Percentiles rank a stretch among this genome's conserved stretches.
Conservation (phyloP, 2,113 vertebrate genomes). For the Phalacrocorax carbo region DNA sequence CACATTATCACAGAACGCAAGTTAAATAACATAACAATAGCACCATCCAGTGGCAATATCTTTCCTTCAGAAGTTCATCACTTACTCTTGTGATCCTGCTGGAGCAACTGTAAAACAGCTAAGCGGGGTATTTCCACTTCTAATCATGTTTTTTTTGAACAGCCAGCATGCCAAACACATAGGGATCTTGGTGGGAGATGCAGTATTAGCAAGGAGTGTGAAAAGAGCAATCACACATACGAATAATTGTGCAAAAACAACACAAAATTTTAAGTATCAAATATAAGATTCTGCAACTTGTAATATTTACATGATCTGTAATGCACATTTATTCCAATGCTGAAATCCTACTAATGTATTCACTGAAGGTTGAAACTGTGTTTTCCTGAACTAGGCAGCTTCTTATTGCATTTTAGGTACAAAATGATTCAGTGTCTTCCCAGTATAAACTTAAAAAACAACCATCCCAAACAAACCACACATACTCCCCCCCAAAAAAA, state of each 20-base stretch:
- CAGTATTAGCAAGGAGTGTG: not conserved
- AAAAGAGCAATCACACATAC: not conserved
- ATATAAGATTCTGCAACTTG: not conserved
- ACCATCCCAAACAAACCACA: not conserved
- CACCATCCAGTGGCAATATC: conserved; percentile 59
- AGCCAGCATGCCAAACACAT: rapidly evolving
- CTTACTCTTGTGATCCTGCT: not conserved
- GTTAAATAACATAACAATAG: conserved; percentile 34
- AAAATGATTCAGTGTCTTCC: not conserved
- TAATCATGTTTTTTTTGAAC: not conserved
- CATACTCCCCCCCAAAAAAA: not conserved
- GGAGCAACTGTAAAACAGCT: not conserved
- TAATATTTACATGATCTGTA: not conserved
- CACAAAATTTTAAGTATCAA: not conserved
- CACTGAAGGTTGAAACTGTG: not conserved
- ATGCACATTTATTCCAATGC: not conserved
- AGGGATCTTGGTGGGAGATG: not conserved
- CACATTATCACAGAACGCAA: not conserved
- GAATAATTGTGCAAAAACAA: not conserved
- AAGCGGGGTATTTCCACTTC: not conserved
- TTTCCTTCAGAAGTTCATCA: not conserved
- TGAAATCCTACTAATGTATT: not conserved
- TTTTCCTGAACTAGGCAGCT: not conserved
- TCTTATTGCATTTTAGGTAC: not conserved
- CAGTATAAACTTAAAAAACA: not conserved